These are phyloP conservation scores for Akabosia matsudoensis DNA, from an alignment of 1,140 invertebrate genomes.

Conservation along the genomic window DNA sequence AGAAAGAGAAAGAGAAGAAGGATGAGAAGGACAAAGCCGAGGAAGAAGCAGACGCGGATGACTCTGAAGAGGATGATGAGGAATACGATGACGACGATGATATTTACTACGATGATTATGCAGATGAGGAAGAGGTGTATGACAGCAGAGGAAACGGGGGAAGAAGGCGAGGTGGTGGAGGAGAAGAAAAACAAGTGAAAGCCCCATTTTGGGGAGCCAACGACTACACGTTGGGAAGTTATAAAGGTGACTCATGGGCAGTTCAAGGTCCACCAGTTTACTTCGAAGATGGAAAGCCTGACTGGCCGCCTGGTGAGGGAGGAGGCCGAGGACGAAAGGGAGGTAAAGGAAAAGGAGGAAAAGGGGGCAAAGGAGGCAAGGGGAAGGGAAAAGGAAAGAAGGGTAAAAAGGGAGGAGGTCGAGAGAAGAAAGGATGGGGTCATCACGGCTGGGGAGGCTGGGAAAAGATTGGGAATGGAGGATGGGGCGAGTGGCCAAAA, in stretches of 20 bases:
- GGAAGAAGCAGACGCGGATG: not conserved
- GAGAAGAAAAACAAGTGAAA: not conserved
- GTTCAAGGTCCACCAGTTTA: conserved; percentile 13
- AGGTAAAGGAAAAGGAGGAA: conserved; percentile 3
- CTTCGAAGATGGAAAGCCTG: not conserved
- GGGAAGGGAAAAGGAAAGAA: not conserved
- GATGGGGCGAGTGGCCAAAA: conserved; percentile 17
- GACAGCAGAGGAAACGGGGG: not conserved
- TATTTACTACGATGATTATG: not conserved
- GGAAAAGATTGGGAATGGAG: not conserved
- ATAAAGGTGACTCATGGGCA: not conserved
- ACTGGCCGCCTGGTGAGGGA: not conserved
- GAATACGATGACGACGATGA: conserved; percentile 9
- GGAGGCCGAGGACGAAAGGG: not conserved
- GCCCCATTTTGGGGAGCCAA: conserved; percentile 10
- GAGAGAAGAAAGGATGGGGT: not conserved
- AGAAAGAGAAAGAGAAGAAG: not conserved
- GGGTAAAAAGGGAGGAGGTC: not conserved
- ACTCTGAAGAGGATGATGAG: not conserved
- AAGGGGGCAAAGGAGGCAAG: not conserved
- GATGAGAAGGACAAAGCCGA: not conserved
- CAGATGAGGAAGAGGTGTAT: not conserved
- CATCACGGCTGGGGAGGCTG: conserved; percentile 2
- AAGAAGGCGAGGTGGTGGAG: not conserved
- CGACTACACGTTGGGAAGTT: not conserved